Evolutionary conservation across 2,888 invertebrate species (phyloP).

Genomic region (Chaetogeoica ovagalla): DNA sequence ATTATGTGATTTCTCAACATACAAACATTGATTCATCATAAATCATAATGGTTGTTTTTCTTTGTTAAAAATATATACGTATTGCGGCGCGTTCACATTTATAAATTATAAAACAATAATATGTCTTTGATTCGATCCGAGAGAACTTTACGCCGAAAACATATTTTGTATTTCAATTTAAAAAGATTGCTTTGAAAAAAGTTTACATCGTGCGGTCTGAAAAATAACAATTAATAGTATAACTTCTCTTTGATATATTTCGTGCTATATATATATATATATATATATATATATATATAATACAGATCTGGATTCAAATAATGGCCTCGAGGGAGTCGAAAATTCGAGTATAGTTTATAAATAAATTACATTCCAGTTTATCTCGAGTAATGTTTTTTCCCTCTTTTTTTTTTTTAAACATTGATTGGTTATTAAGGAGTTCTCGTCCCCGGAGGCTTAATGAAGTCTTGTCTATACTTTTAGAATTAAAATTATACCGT

Average conservation of each 20-base stretch:
- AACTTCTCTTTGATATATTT: not conserved
- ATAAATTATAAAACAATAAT: too few species aligned
- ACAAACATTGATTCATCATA: too few species aligned
- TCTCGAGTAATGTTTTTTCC: not conserved
- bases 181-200: not conserved
- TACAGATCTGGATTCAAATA: slow-evolving; percentile 4
- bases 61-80: too few species aligned
- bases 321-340: slow-evolving; percentile 2
- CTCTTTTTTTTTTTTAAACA: not conserved
- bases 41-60: too few species aligned
- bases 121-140: too few species aligned
- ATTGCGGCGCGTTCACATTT: too few species aligned
- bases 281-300: too few species aligned
- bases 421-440: not conserved
- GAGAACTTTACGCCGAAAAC: too few species aligned
- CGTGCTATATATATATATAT: not conserved
- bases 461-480: not conserved
- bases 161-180: too few species aligned
- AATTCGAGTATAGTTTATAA: slow-evolving; percentile 9
- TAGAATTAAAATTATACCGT: not conserved
- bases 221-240: not conserved
- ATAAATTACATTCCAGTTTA: slow-evolving; percentile 12
- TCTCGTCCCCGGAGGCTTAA: not conserved
- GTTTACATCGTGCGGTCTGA: not conserved
- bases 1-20: too few species aligned